A percentile compares a stretch with the other conserved stretches of the same genome.
Conservation (phyloP, 2,113 vertebrate genomes). For the Pungitius pungitius region DNA sequence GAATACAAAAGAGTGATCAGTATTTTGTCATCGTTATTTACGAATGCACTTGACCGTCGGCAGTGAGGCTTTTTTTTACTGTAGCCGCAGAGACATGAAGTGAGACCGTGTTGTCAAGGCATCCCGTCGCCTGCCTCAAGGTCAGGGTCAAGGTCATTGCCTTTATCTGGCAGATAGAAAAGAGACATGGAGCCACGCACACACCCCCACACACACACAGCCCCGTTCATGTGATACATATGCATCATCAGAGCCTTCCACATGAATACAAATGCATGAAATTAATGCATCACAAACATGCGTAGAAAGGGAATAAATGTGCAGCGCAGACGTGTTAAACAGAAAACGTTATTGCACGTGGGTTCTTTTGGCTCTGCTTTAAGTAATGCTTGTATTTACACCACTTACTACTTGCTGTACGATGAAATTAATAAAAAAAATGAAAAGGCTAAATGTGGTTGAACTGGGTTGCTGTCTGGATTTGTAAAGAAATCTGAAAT, state of each 20-base stretch:
- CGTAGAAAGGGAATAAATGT: constrained; percentile 4
- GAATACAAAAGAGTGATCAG: not conserved
- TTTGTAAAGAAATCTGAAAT: not conserved
- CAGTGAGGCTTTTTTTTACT: not conserved
- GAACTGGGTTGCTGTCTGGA: not conserved
- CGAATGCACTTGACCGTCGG: not conserved
- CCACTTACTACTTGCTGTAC: not conserved
- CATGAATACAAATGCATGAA: constrained; percentile 19
- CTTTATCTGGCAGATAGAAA: constrained; percentile 5
- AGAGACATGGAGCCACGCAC: not conserved
- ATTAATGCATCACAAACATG: constrained; percentile 8
- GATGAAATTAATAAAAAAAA: constrained; percentile 2
- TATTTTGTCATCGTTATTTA: not conserved
- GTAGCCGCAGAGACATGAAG: not conserved
- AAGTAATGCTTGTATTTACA: not conserved
- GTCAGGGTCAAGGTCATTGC: constrained; percentile 6
- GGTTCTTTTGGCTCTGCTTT: not conserved
- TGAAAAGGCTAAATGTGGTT: constrained; percentile 8
- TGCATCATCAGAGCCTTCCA: constrained; percentile 3
- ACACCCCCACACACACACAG: not conserved
- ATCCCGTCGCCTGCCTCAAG: not conserved
- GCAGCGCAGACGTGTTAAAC: not conserved
- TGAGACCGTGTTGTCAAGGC: not conserved
- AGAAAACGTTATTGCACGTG: constrained; percentile 4
- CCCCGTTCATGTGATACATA: constrained; percentile 2